Evolutionary conservation across 2,888 invertebrate species (phyloP), one percentile per base, ranked within the genome.

Genomic region (Leptinotarsa haldemani): DNA sequence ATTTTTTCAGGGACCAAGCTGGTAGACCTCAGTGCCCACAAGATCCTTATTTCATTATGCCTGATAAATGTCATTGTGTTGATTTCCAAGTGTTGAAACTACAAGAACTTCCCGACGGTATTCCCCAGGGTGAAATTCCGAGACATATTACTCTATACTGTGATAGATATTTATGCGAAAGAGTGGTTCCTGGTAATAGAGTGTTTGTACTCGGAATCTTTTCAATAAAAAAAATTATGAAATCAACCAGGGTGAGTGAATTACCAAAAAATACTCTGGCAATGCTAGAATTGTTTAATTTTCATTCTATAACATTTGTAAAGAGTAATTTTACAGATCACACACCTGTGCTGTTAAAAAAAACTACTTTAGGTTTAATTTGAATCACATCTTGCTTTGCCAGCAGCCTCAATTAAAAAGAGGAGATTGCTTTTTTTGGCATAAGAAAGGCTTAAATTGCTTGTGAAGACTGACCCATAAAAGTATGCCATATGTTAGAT

Each of bases 41-140:
- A 71, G 99, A 99, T 88, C 99, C 99, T 1, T 99, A 96, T 87
- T 98, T 97, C 87, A 98, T 99, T 77, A 93, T 99, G 87, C 98
- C 99, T 18, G 99, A 99, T 86, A 98, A 97, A 88, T 99, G 99
- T 87, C 92, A 93, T 80, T 99, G 99, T 87, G 96, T 99, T 30
- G 99, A 99, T 88, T 99, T 97, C 86, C 99, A 99, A 92, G 94
- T 95, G 0, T 87, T 99, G n/a, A 99, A 98, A 87, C 88, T 99
- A 15, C 99, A 99, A 90, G 99, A 99, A 88, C 89, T 96, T 22
- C 97, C 98, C 0, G 99, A 99, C 86, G 93, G 92, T 77, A 94
- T 97, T 74, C 97, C 97, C 0, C 97, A 98, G 84, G 99, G 99
- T 64, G 99, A 99, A 89, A 95, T 99, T 91, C 99, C 99, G 0